Evolutionary conservation across 2,888 invertebrate genomes (phyloP).

Genomic region (Marronus borbonicus): DNA sequence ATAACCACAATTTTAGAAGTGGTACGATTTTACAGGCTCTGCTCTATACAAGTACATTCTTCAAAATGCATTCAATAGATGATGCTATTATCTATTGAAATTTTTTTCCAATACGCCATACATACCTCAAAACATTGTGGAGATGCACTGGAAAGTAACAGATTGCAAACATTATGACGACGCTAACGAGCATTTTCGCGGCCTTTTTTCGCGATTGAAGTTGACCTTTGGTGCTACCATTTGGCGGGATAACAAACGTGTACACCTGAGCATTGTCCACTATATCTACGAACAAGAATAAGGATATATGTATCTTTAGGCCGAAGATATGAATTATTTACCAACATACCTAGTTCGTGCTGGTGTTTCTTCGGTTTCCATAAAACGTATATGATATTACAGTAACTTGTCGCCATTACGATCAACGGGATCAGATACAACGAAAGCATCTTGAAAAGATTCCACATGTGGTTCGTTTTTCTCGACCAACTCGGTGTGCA

Average conservation of each 20-base stretch:
- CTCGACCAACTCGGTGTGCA: conserved; percentile 82
- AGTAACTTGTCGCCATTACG: conserved; percentile 89
- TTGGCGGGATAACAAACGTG: conserved; percentile 76
- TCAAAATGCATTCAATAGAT: too few relatives aligned
- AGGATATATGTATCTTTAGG: background rate
- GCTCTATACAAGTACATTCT: too few relatives aligned
- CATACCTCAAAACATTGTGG: conserved; percentile 83
- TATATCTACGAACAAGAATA: conserved; percentile 67
- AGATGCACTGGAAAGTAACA: conserved; percentile 94
- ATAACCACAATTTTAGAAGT: too few relatives aligned
- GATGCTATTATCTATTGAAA: too few relatives aligned
- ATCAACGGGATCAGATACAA: conserved; percentile 87
- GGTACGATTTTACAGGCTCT: too few relatives aligned
- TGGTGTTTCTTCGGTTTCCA: conserved; percentile 77
- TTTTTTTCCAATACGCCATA: conserved; percentile 22
- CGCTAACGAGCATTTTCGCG: conserved; percentile 95
- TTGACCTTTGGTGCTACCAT: conserved; percentile 83
- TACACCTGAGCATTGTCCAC: conserved; percentile 71
- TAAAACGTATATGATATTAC: conserved; percentile 86
- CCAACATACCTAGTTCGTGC: conserved; percentile 12
- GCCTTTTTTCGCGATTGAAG: conserved; percentile 82
- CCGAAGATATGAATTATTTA: background rate
- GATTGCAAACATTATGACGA: conserved; percentile 91
- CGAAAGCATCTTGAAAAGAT: conserved; percentile 78
- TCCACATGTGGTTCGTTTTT: conserved; percentile 80